phyloP scores from a whole-genome alignment of 2,113 vertebrate species.

The Gallinago undulata region DNA sequence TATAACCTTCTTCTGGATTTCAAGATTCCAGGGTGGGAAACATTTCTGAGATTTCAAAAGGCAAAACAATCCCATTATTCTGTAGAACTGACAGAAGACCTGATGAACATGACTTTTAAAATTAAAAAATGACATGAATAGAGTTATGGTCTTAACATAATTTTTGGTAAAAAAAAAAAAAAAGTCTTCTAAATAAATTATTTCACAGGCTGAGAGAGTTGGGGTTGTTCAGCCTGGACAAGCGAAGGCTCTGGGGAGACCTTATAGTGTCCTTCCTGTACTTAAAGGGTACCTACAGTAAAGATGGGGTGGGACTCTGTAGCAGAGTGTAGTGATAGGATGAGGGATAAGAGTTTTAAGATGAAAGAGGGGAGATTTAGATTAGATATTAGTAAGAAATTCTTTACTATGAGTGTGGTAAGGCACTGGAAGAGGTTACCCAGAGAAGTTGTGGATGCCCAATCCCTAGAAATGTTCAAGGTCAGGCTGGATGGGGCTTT shows the following conservation, averaged over 20 bases:
- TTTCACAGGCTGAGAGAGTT: background rate
- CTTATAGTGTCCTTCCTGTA: background rate
- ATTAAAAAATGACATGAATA: background rate
- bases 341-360: background rate
- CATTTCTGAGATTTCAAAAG: background rate
- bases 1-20: background rate
- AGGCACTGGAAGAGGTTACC: background rate
- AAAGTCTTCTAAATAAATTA: background rate
- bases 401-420: background rate
- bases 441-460: background rate
- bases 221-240: background rate
- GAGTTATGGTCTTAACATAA: background rate
- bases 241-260: background rate
- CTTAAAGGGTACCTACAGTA: background rate
- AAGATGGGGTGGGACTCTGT: background rate
- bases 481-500: background rate
- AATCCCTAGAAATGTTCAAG: background rate
- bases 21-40: background rate
- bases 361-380: background rate
- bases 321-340: background rate
- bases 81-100: background rate
- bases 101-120: background rate
- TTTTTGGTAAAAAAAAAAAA: background rate
- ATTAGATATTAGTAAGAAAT: background rate
- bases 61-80: background rate